Evolutionary conservation across 2,888 invertebrate genomes (phyloP).

Genomic region (Polietes domitor): DNA sequence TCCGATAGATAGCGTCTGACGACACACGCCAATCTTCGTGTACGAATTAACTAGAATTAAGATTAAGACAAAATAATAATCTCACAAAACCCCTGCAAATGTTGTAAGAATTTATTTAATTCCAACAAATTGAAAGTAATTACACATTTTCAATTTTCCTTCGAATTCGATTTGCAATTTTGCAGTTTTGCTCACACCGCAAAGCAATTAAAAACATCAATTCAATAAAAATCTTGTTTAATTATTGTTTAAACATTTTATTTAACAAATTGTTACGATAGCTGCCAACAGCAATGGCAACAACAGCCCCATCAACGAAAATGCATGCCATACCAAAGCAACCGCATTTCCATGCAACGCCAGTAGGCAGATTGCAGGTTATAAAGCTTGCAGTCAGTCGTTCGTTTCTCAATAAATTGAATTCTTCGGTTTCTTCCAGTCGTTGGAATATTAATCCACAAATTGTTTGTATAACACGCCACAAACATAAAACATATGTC

Average conservation of each 20-base stretch:
- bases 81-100: neutral
- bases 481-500: neutral
- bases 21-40: too few relatives aligned
- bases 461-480: conserved; percentile 43
- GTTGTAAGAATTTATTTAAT: conserved; percentile 1
- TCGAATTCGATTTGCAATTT: neutral
- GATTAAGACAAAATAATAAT: neutral
- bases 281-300: neutral
- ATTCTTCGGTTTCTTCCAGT: conserved; percentile 25
- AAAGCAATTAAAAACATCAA: conserved; percentile 23
- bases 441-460: conserved; percentile 39
- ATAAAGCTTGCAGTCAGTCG: neutral
- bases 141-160: too few relatives aligned
- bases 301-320: neutral
- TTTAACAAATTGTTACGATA: conserved; percentile 58
- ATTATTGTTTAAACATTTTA: conserved; percentile 53
- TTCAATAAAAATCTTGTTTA: conserved; percentile 41
- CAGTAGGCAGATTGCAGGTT: neutral
- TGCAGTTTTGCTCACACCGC: neutral
- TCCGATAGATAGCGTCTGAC: too few relatives aligned
- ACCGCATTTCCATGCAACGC: neutral
- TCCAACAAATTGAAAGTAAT: conserved; percentile 3
- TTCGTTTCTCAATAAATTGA: conserved; percentile 60
- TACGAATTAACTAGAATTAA: too few relatives aligned
- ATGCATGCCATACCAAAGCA: neutral